Conservation (phyloP, 2,113 vertebrate genomes). For the Protobothrops mucrosquamatus region DNA sequence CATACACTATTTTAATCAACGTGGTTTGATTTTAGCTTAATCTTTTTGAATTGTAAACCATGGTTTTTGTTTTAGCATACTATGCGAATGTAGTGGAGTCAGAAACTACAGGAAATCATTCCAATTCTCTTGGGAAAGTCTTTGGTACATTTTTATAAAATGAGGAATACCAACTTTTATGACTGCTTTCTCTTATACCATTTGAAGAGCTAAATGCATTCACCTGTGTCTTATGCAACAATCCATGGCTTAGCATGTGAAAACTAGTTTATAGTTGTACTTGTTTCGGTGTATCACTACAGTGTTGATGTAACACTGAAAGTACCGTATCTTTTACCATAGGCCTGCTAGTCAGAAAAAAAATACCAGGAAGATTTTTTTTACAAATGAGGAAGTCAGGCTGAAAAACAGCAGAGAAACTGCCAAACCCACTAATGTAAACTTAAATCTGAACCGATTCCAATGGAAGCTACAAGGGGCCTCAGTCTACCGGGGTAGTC, state of each 20-base stretch:
- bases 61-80: background rate
- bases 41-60: background rate
- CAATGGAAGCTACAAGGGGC: no score
- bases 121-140: background rate
- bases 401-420: background rate
- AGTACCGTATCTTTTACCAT: background rate
- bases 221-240: background rate
- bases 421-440: background rate
- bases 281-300: background rate
- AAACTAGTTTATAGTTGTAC: background rate
- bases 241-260: background rate
- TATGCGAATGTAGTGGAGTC: background rate
- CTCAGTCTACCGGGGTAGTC: no score
- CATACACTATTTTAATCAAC: background rate
- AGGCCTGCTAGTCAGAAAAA: background rate
- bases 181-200: background rate
- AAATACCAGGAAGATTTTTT: background rate
- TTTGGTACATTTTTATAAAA: background rate
- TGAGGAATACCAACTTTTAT: background rate
- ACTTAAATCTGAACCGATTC: background rate
- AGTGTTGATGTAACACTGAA: background rate
- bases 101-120: background rate
- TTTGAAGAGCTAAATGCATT: background rate
- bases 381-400: background rate
- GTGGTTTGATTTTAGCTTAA: background rate